Conservation (phyloP, 2,797 vertebrate genomes). For the Synaphobranchus kaupii region DNA sequence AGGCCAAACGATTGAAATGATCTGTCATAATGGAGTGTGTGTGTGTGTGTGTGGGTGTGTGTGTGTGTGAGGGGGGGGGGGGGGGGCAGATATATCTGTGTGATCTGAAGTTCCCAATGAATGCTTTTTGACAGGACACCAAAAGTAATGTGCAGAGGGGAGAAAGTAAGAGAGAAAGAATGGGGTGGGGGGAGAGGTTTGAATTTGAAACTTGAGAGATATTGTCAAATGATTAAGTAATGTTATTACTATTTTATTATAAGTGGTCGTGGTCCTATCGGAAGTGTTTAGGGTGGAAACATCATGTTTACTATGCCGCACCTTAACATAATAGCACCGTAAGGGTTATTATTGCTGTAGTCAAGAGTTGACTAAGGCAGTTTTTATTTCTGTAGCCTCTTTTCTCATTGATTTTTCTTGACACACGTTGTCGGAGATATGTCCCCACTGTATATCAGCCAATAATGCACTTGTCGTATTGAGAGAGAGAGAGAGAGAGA, state of each 20-base stretch:
- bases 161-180: too few relatives aligned
- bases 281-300: not conserved
- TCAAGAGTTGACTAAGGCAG: not conserved
- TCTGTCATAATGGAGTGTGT: constrained; percentile 65
- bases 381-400: not conserved
- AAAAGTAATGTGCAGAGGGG: not conserved
- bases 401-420: not conserved
- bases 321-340: too few relatives aligned
- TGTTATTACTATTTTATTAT: not conserved
- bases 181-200: not conserved
- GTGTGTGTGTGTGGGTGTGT: not conserved
- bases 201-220: too few relatives aligned
- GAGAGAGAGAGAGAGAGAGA: not conserved
- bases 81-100: constrained; percentile 63
- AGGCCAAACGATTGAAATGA: constrained; percentile 70
- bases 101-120: constrained; percentile 42
- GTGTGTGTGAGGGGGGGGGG: not conserved
- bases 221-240: too few relatives aligned
- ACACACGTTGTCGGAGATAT: not conserved
- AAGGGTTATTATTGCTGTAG: not conserved
- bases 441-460: not conserved
- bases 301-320: not conserved
- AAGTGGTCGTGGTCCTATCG: not conserved
- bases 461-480: not conserved
- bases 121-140: constrained; percentile 18